A percentile compares a stretch with the other conserved stretches of the same genome.
Evolutionary conservation across 2,113 vertebrate genomes (phyloP).

Genomic region (Todiramphus saurophagus): DNA sequence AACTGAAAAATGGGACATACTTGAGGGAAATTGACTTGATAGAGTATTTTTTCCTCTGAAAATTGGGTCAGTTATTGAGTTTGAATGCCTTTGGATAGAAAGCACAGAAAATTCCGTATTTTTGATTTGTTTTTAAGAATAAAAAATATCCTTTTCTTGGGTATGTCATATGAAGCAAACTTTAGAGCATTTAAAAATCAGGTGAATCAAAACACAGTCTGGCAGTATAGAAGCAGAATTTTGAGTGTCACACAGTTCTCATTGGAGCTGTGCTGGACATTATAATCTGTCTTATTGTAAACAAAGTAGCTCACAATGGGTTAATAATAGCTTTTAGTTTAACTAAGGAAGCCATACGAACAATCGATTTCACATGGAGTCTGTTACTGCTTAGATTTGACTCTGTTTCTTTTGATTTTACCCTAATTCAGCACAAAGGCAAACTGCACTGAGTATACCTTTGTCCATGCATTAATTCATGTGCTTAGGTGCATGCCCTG

Average conservation of each 20-base stretch:
- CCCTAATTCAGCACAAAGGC: not conserved
- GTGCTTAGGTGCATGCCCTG: not conserved
- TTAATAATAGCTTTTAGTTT: not conserved
- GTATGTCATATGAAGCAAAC: not conserved
- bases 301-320: not conserved
- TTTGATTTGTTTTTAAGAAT: not conserved
- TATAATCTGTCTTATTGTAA: not conserved
- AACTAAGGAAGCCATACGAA: not conserved
- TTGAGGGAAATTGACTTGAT: not conserved
- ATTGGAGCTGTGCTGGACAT: not conserved
- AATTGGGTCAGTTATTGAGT: not conserved
- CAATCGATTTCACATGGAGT: not conserved
- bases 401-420: not conserved
- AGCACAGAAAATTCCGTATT: not conserved
- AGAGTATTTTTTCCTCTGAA: not conserved
- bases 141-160: not conserved
- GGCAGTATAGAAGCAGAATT: not conserved
- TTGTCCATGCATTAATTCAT: not conserved
- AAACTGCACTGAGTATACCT: not conserved
- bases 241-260: not conserved
- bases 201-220: not conserved
- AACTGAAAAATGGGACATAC: slow-evolving; percentile 22
- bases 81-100: not conserved
- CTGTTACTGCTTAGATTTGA: not conserved
- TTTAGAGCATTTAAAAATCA: not conserved